Evolutionary conservation across 2,797 vertebrate species (phyloP).

Genomic region (Erithacus rubecula): DNA sequence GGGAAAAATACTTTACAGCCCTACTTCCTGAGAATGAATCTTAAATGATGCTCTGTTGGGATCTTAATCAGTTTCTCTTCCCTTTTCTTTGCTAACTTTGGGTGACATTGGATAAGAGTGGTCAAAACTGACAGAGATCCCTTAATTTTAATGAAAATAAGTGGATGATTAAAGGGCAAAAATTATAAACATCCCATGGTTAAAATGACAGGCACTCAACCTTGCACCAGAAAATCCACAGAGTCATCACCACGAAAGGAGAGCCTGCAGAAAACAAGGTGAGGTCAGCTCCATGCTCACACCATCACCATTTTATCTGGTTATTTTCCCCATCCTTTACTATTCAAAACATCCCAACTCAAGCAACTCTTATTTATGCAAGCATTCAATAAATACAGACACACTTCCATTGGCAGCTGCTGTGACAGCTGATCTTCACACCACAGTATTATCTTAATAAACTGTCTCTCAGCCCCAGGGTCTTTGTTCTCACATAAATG

Average conservation of each 20-base stretch:
- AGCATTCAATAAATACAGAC: neutral
- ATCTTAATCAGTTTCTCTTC: neutral
- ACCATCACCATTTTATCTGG: neutral
- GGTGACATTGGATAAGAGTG: neutral
- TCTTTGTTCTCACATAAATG: constrained; percentile 26
- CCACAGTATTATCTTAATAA: constrained; percentile 57
- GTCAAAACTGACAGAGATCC: neutral
- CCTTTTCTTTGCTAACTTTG: neutral
- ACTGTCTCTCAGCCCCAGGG: constrained; percentile 23
- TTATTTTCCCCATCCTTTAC: neutral
- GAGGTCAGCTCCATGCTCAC: neutral
- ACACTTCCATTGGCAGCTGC: neutral
- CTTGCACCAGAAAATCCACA: neutral
- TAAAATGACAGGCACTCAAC: neutral
- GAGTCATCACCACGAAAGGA: neutral
- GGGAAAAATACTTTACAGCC: neutral
- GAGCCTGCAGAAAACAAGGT: neutral
- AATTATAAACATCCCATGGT: neutral
- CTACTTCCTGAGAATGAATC: neutral
- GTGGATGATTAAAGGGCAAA: neutral
- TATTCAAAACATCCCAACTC: neutral
- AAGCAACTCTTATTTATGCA: neutral
- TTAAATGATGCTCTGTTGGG: neutral
- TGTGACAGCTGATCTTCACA: constrained; percentile 32
- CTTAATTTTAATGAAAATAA: neutral